These are phyloP conservation scores for Esox lucius DNA, from an alignment of 2,797 vertebrate species.

Conservation along the genomic window DNA sequence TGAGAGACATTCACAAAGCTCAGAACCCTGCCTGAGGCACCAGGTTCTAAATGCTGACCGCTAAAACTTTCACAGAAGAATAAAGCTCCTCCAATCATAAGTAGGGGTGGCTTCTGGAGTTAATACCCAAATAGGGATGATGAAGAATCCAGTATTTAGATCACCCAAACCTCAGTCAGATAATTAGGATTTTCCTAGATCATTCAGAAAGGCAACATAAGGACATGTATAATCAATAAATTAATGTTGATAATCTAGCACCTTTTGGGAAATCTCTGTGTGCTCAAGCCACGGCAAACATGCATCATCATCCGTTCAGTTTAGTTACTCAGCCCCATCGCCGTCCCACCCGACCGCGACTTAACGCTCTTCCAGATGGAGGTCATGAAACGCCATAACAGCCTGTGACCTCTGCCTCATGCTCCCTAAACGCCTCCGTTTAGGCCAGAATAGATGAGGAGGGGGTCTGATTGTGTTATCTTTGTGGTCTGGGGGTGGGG, in stretches of 20 bases:
- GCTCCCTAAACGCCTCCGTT: constrained; percentile 28
- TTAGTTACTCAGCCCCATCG: constrained; percentile 20
- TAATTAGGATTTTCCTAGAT: background rate
- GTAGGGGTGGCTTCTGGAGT: background rate
- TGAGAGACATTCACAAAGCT: constrained; percentile 18
- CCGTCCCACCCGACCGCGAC: constrained; percentile 33
- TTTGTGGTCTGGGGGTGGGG: constrained; percentile 1
- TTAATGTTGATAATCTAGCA: background rate
- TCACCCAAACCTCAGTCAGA: background rate
- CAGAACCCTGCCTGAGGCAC: constrained; percentile 33
- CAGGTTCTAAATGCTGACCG: constrained; percentile 13
- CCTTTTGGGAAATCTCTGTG: background rate
- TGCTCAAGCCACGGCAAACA: background rate
- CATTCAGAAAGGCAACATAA: background rate
- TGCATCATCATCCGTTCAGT: constrained; percentile 23
- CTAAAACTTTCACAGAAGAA: background rate
- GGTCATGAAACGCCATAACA: constrained; percentile 49
- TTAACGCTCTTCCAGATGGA: constrained; percentile 37
- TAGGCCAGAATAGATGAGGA: constrained; percentile 39
- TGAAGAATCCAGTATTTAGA: background rate
- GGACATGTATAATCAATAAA: no score
- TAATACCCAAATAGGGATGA: background rate
- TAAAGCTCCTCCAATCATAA: background rate
- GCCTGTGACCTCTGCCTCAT: constrained; percentile 51
- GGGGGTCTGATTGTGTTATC: constrained; percentile 59